Conservation (phyloP, 1,140 invertebrate species). For the Agrypnia vestita region DNA sequence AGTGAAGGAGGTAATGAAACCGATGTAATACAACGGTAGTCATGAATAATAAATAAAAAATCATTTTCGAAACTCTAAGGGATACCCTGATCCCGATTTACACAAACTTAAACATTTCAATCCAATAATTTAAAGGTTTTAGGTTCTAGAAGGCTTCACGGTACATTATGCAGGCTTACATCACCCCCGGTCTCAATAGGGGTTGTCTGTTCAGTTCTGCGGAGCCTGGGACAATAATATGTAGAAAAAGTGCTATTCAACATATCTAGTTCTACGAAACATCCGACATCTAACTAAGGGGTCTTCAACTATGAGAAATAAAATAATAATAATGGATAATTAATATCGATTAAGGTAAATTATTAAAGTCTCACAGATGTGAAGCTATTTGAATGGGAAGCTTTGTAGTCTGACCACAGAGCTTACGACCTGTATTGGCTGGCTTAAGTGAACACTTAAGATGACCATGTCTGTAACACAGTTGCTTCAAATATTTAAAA, state of each 20-base stretch:
- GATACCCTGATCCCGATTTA: neutral
- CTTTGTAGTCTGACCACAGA: no score
- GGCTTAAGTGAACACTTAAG: no score
- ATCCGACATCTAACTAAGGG: conserved; percentile 6
- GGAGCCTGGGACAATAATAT: neutral
- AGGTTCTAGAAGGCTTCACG: conserved; percentile 3
- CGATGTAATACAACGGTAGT: no score
- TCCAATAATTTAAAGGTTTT: conserved; percentile 31
- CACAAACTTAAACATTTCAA: conserved; percentile 12
- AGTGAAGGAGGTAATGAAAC: no score
- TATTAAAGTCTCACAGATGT: no score
- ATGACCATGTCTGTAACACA: no score
- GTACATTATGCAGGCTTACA: conserved; percentile 18
- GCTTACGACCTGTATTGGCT: no score
- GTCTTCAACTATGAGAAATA: neutral
- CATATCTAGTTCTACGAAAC: conserved; percentile 11
- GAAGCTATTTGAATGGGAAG: no score
- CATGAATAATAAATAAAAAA: no score
- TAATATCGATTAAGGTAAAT: no score
- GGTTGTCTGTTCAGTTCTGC: neutral
- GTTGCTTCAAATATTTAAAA: no score
- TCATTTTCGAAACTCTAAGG: no score
- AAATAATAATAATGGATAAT: neutral
- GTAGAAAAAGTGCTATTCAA: conserved; percentile 25
- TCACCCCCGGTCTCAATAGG: conserved; percentile 9